Evolutionary conservation across 2,113 vertebrate species (phyloP).

Genomic region (Arothron firmamentum): DNA sequence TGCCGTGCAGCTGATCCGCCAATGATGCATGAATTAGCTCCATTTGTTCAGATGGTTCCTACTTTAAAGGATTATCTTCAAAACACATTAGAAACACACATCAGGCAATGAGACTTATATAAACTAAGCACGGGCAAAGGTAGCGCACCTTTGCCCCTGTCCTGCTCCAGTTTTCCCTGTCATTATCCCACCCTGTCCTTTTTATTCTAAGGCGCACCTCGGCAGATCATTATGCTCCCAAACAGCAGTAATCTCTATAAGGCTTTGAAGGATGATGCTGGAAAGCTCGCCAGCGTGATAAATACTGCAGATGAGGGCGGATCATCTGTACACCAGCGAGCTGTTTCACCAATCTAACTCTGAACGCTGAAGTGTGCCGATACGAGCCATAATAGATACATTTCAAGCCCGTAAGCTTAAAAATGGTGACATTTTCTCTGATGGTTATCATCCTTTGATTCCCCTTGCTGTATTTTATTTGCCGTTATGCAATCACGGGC

Average conservation of each 20-base stretch:
- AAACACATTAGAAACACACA: too few species aligned
- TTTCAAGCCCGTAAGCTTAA: constrained; percentile 45
- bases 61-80: too few species aligned
- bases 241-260: constrained; percentile 35
- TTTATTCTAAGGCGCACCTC: constrained; percentile 13
- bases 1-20: too few species aligned
- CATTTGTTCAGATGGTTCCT: too few species aligned
- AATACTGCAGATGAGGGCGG: constrained; percentile 45
- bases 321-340: constrained; percentile 44
- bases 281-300: constrained; percentile 48
- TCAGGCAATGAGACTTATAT: too few species aligned
- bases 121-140: too few species aligned
- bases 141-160: too few species aligned
- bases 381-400: constrained; percentile 51
- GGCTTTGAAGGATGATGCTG: constrained; percentile 5
- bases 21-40: too few species aligned
- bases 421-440: constrained; percentile 45
- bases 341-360: constrained; percentile 39
- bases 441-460: constrained; percentile 51
- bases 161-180: background rate
- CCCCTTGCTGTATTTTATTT: constrained; percentile 35
- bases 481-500: constrained; percentile 43
- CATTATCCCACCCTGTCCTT: background rate
- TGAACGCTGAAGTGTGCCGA: constrained; percentile 30
- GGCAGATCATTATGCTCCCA: constrained; percentile 20